A percentile compares a stretch with the other conserved stretches of the same genome.
Evolutionary conservation across 2,113 vertebrate genomes (phyloP).

Genomic region (Condylura cristata): DNA sequence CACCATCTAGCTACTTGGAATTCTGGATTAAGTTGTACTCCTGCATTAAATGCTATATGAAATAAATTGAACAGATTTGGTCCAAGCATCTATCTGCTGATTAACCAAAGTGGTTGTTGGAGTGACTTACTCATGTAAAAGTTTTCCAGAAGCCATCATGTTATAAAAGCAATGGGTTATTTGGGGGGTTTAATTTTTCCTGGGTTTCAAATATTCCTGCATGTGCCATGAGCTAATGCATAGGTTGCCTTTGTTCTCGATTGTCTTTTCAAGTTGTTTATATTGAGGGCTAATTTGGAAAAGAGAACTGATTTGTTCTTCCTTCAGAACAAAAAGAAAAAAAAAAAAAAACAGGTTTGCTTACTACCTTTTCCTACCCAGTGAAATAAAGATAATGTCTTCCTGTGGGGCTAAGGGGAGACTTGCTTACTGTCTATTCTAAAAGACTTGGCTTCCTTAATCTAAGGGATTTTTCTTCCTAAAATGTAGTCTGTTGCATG

Average conservation of each 20-base stretch:
- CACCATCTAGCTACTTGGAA: not conserved
- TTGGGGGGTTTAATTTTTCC: not conserved
- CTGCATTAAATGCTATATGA: not conserved
- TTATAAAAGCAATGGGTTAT: not conserved
- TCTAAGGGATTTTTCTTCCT: not conserved
- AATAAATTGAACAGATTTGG: not conserved
- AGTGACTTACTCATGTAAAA: not conserved
- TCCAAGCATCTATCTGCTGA: not conserved
- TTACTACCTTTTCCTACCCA: not conserved
- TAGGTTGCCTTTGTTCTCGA: not conserved
- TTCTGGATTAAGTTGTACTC: not conserved
- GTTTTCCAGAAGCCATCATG: not conserved
- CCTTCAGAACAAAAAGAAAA: not conserved
- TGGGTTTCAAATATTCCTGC: not conserved
- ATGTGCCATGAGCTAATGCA: not conserved
- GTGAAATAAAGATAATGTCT: conserved; percentile 31
- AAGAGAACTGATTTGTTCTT: not conserved
- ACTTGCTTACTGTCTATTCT: conserved; percentile 19
- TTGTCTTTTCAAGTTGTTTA: conserved; percentile 1
- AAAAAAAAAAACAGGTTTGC: not conserved
- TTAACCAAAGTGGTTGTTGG: not conserved
- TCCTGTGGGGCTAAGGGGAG: not conserved
- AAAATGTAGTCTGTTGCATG: not conserved
- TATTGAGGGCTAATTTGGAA: conserved; percentile 31
- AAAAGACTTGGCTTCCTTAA: not conserved